These are phyloP conservation scores for Hydra vulgaris DNA, from an alignment of 30 jellyfish, hydroid and myxozoan species.

Conservation along the genomic window DNA sequence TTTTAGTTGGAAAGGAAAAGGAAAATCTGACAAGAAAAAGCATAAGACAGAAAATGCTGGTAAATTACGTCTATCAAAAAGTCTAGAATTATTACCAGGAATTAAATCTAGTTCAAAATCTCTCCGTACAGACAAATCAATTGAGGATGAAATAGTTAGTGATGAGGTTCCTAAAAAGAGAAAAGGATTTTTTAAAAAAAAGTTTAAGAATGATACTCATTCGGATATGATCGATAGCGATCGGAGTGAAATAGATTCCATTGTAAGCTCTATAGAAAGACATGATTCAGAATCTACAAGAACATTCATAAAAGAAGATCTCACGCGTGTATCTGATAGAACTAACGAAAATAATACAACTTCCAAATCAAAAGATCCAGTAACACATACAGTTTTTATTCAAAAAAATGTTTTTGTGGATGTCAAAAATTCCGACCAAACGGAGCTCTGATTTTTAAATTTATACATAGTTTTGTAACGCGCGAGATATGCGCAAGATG, in stretches of 20 bases:
- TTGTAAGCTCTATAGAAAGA: no score
- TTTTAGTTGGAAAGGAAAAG: conserved; percentile 11
- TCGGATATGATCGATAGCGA: no score
- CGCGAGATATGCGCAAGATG: no score
- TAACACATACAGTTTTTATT: not conserved
- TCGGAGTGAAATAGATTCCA: no score
- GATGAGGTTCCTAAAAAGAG: not conserved
- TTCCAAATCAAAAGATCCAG: not conserved
- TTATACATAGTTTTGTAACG: not conserved
- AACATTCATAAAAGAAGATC: not conserved
- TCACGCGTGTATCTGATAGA: no score
- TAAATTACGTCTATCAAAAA: conserved; percentile 1
- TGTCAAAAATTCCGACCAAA: not conserved
- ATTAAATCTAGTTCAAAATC: not conserved
- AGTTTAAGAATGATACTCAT: not conserved
- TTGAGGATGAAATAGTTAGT: not conserved
- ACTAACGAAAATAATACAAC: no score
- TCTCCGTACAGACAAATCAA: not conserved
- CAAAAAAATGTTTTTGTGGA: not conserved
- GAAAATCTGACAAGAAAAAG: conserved; percentile 11
- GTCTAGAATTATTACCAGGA: conserved; percentile 15
- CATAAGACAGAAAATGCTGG: not conserved
- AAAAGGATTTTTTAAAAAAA: not conserved
- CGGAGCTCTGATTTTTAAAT: not conserved
- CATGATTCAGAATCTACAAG: not conserved